Percentiles rank a stretch among this genome's conserved stretches.
phyloP scores from a whole-genome alignment of 2,113 vertebrate species.

The Triplophysa rosa region DNA sequence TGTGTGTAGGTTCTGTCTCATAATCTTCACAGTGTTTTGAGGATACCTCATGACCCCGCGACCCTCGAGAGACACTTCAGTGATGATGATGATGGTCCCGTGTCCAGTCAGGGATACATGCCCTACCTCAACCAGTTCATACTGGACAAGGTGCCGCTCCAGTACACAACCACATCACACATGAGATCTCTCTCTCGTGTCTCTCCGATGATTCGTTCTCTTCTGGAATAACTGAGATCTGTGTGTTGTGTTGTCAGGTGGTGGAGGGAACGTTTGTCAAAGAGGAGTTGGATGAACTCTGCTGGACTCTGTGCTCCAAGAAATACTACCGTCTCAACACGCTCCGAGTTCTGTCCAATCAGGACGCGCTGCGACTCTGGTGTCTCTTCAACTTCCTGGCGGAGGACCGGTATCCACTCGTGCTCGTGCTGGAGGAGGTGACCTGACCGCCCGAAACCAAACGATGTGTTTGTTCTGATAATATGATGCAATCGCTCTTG shows the following conservation, averaged over 20 bases:
- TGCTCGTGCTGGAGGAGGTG: constrained; percentile 96
- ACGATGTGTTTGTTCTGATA: too few relatives aligned
- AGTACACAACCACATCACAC: not conserved
- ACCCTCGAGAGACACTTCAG: constrained; percentile 58
- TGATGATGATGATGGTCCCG: constrained; percentile 56
- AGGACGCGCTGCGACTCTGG: constrained; percentile 91
- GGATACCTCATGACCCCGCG: constrained; percentile 51
- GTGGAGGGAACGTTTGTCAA: constrained; percentile 89
- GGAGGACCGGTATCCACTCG: constrained; percentile 92
- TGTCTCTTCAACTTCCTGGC: constrained; percentile 98
- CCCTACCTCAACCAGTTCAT: constrained; percentile 87
- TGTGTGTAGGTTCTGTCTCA: constrained; percentile 53
- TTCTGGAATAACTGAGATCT: not conserved
- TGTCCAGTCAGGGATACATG: constrained; percentile 84
- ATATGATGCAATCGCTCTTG: not conserved
- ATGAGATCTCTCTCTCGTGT: not conserved
- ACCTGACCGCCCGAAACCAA: not conserved
- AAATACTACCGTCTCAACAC: constrained; percentile 87
- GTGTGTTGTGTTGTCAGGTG: constrained; percentile 73
- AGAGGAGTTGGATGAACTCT: constrained; percentile 91
- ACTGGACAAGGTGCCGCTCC: constrained; percentile 72
- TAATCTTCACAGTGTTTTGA: constrained; percentile 57
- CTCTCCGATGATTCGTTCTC: too few relatives aligned
- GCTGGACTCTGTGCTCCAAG: constrained; percentile 95
- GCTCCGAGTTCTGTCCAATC: constrained; percentile 77